These are phyloP conservation scores for Tromatobia lineatoria DNA, from an alignment of 2,888 invertebrate genomes.

Conservation along the genomic window DNA sequence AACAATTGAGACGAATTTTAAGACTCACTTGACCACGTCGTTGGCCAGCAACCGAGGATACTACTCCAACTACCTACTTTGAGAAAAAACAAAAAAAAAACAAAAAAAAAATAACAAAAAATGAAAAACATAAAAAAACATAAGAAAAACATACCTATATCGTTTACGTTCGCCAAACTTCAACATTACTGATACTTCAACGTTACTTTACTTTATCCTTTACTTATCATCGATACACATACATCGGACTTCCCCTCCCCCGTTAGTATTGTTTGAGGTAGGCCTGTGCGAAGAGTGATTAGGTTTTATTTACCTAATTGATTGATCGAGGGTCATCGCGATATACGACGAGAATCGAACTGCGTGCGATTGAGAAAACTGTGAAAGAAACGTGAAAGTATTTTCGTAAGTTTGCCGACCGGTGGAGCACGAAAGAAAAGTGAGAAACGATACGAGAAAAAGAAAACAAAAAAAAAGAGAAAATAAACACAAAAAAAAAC, in stretches of 20 bases:
- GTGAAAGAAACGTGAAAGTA: slow-evolving; percentile 43
- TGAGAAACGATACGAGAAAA: slow-evolving; percentile 22
- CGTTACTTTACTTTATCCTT: slow-evolving; percentile 79
- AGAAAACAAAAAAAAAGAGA: slow-evolving; percentile 11
- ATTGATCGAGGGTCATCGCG: slow-evolving; percentile 19
- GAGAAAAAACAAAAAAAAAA: slow-evolving; percentile 70
- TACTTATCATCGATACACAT: slow-evolving; percentile 79
- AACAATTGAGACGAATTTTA: slow-evolving; percentile 85
- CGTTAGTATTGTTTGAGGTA: slow-evolving; percentile 71
- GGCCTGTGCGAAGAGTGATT: slow-evolving; percentile 80
- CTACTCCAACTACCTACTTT: slow-evolving; percentile 84
- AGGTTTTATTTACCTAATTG: slow-evolving; percentile 55
- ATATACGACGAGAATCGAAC: slow-evolving; percentile 44
- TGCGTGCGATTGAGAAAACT: slow-evolving; percentile 27
- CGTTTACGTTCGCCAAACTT: slow-evolving; percentile 83
- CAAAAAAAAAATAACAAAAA: slow-evolving; percentile 47
- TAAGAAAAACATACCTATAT: slow-evolving; percentile 72
- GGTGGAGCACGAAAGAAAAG: slow-evolving; percentile 42
- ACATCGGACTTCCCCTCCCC: slow-evolving; percentile 71
- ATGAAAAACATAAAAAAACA: no score
- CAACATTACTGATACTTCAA: slow-evolving; percentile 83
- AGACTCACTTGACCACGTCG: slow-evolving; percentile 85
- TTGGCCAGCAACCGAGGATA: slow-evolving; percentile 85
- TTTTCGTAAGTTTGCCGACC: slow-evolving; percentile 55
- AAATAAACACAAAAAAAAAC: slow-evolving; percentile 18